Conservation (phyloP, 1,140 invertebrate species). For the Tetraneura akinire region DNA sequence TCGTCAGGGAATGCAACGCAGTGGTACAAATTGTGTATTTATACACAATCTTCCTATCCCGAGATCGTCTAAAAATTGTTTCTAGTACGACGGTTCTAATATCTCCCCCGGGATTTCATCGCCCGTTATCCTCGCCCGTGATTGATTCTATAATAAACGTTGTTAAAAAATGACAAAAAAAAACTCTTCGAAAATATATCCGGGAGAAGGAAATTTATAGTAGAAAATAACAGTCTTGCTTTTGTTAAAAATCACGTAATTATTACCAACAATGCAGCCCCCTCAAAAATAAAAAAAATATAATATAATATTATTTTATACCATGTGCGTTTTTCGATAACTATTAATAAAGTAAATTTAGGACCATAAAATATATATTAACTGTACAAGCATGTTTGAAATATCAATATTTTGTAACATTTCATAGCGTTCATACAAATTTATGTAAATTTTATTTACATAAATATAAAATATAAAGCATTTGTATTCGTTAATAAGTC, state of each 20-base stretch:
- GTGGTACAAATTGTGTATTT: background rate
- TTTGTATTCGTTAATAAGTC: too few relatives aligned
- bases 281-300: background rate
- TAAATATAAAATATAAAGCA: too few relatives aligned
- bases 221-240: conserved; percentile 15
- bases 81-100: background rate
- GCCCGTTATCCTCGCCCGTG: background rate
- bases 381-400: too few relatives aligned
- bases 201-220: conserved; percentile 11
- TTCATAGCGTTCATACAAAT: too few relatives aligned
- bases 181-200: conserved; percentile 7
- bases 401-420: too few relatives aligned
- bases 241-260: conserved; percentile 30
- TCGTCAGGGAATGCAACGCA: background rate
- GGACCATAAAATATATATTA: too few relatives aligned
- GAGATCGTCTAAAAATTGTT: conserved; percentile 14
- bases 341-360: too few relatives aligned
- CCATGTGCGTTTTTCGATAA: too few relatives aligned
- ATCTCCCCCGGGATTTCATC: background rate
- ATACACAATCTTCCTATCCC: background rate
- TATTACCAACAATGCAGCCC: background rate
- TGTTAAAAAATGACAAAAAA: background rate
- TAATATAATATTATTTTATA: too few relatives aligned
- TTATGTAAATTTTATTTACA: too few relatives aligned
- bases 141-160: conserved; percentile 21